Base-by-base conservation (phyloP, 1,140 invertebrate genomes). In the Scaptodrosophila lebanonensis region DNA sequence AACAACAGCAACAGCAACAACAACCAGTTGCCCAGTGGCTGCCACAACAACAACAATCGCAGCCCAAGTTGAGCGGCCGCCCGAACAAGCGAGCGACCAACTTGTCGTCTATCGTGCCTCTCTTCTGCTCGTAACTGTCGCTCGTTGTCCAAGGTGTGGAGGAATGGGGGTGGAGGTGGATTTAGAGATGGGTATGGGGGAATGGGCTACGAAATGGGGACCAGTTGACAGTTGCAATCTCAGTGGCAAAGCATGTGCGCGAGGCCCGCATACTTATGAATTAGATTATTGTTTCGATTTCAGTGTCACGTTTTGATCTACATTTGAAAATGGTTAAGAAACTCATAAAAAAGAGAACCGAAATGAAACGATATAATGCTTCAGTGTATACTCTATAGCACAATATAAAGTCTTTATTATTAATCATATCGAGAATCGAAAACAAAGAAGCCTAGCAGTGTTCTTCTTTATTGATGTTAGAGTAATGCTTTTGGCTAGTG, bases 291-390 rank as follows among this genome's bases (percentile, higher is more conserved):
- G 73, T 56, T 77, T 79, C 61, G 73, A 73, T 77, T 77, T 77
- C 73, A 73, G 68, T 77, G 73, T 77, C 73, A 77, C 73, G 73
- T 77, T 77, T 77, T 77, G 73, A 73, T 77, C 73, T 68, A 77
- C 68, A 62, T 77, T 79, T 68, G 44, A 39, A 49, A 63, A 64
- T 49, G 22, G 22, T 25, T 3, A 49, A 32, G 15, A 25, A 65
- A 56, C 25, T 16, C 33, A 13, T 9, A 17, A 25, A 30, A 38
- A 32, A 38, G 22, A n/a, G 20, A 27, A 30, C 48, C 25, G 8
- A 32, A 33, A 51, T 36, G 47, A 33, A 38, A 18, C 3, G 22
- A 25, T 29, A 29, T n/a, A n/a, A n/a, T n/a, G n/a, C n/a, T n/a
- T n/a, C n/a, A n/a, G n/a, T n/a, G n/a, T n/a, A n/a, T n/a, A n/a